Evolutionary conservation across 2,888 invertebrate species (phyloP).

Genomic region (Nomada ruficornis): DNA sequence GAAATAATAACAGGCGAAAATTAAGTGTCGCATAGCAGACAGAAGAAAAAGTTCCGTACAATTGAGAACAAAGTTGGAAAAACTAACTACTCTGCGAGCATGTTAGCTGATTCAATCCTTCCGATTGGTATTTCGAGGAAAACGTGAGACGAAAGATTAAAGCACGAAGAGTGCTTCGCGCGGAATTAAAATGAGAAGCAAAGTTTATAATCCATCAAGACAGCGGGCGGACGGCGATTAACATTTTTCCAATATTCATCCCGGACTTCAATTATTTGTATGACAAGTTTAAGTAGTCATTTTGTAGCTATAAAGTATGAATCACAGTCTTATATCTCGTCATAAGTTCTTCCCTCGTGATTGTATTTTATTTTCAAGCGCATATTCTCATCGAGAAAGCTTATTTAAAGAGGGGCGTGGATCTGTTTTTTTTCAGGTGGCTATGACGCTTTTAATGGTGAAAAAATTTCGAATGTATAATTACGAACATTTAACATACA

Average conservation of each 20-base stretch:
- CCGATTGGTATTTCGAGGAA: slow-evolving; percentile 22
- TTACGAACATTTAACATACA: too few relatives aligned
- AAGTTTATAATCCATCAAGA: slow-evolving; percentile 10
- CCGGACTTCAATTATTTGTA: slow-evolving; percentile 21
- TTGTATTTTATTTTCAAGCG: background rate
- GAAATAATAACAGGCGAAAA: background rate
- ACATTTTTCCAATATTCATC: slow-evolving; percentile 37
- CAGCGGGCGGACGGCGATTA: slow-evolving; percentile 12
- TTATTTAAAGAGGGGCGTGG: background rate
- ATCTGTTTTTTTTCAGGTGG: background rate
- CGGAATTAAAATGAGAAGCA: slow-evolving; percentile 6
- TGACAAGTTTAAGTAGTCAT: background rate
- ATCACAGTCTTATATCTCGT: background rate
- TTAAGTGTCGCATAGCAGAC: background rate
- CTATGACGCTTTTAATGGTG: too few relatives aligned
- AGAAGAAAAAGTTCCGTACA: background rate
- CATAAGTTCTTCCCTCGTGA: too few relatives aligned
- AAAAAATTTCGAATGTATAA: too few relatives aligned
- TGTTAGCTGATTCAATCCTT: slow-evolving; percentile 32
- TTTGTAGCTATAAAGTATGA: background rate
- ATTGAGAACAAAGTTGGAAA: slow-evolving; percentile 9
- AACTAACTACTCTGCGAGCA: slow-evolving; percentile 7
- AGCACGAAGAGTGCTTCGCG: background rate
- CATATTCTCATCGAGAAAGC: background rate
- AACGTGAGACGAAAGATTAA: slow-evolving; percentile 41